Conservation (phyloP, 2,888 invertebrate genomes). For the Crocallis elinguaria region DNA sequence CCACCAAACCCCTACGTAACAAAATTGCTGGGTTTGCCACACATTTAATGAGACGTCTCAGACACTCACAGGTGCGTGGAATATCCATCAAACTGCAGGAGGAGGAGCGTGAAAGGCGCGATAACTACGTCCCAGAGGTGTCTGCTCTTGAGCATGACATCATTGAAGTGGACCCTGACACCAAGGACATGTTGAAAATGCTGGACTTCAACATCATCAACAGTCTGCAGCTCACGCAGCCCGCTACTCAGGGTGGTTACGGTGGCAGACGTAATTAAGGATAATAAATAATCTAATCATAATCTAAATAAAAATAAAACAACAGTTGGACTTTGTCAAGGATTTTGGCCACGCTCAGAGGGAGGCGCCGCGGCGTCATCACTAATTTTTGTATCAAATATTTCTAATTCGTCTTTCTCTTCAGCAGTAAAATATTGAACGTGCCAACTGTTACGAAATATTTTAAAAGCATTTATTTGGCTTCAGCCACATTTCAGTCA, state of each 20-base stretch:
- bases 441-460: no score
- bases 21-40: slow-evolving; percentile 99
- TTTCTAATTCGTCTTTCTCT: no score
- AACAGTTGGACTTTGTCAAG: no score
- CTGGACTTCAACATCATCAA: slow-evolving; percentile 97
- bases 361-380: no score
- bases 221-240: slow-evolving; percentile 95
- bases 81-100: slow-evolving; percentile 99
- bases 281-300: slow-evolving; percentile 53
- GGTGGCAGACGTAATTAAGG: slow-evolving; percentile 82
- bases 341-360: no score
- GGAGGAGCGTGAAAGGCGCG: slow-evolving; percentile 99
- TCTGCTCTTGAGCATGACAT: slow-evolving; percentile 98
- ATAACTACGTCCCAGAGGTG: slow-evolving; percentile 98
- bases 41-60: slow-evolving; percentile 99
- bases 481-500: no score
- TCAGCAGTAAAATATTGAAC: no score
- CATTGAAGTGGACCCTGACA: slow-evolving; percentile 99
- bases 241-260: slow-evolving; percentile 86
- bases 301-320: no score
- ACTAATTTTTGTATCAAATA: no score
- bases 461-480: no score
- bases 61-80: slow-evolving; percentile 98
- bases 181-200: slow-evolving; percentile 99
- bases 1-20: slow-evolving; percentile 98